Conservation (phyloP, 2,888 invertebrate species). For the Xiphydria camelus region DNA sequence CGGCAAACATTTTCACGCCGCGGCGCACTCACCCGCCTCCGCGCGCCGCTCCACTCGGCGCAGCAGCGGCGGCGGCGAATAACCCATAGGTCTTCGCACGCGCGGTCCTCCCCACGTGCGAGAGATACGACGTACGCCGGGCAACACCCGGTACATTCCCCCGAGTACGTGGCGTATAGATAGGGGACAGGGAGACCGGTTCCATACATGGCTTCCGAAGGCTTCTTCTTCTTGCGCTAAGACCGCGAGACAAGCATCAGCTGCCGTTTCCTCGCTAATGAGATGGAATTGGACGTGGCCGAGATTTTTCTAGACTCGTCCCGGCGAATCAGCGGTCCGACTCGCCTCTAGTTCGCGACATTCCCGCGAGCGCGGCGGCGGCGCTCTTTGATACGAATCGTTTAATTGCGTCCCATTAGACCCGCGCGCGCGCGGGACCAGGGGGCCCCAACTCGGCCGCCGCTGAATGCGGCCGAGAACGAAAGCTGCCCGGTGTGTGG, state of each 20-base stretch:
- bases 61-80: too few relatives aligned
- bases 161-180: slow-evolving; percentile 36
- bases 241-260: slow-evolving; percentile 57
- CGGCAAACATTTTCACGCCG: too few relatives aligned
- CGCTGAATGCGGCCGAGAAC: slow-evolving; percentile 37
- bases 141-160: slow-evolving; percentile 50
- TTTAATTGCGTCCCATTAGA: slow-evolving; percentile 59
- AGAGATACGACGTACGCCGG: slow-evolving; percentile 33
- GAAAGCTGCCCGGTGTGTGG: slow-evolving; percentile 26
- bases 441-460: slow-evolving; percentile 6
- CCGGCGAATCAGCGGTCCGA: slow-evolving; percentile 29
- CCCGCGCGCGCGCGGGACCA: slow-evolving; percentile 27
- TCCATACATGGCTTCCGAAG: slow-evolving; percentile 58
- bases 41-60: slow-evolving; percentile 10
- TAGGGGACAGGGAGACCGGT: slow-evolving; percentile 55
- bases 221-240: slow-evolving; percentile 53
- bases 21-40: slow-evolving; percentile 13
- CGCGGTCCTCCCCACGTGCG: slow-evolving; percentile 13
- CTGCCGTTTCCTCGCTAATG: slow-evolving; percentile 57
- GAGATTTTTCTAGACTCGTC: slow-evolving; percentile 56
- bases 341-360: slow-evolving; percentile 50
- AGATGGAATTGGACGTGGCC: slow-evolving; percentile 59
- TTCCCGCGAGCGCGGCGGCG: slow-evolving; percentile 54
- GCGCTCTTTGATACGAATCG: slow-evolving; percentile 57
- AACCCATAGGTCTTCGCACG: too few relatives aligned